Base-by-base conservation (phyloP, 2,888 invertebrate genomes). In the Gymnocheta viridis region DNA sequence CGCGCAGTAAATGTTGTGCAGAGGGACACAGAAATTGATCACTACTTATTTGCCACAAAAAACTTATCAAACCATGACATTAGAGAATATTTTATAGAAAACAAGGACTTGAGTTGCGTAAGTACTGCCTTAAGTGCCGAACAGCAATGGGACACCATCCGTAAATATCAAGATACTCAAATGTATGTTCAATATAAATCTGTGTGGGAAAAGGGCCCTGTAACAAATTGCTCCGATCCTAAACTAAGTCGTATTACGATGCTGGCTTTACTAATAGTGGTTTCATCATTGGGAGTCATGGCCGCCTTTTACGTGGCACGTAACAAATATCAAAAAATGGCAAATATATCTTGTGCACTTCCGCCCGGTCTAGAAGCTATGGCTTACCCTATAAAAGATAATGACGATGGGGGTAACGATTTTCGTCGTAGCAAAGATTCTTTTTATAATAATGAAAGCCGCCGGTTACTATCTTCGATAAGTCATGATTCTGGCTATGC, bases 1-100 rank as follows among this genome's bases (percentile, higher is more conserved):
- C 86, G 89, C 19, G 89, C 89, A 32, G 89, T 90, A 2, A 90
- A 89, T 85, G 85, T 87, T 7, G 88, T 86, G 4, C 67, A 72
- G 9, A 85, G 73, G 9, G 62, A 47, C 6, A 85, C 76, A 27
- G 87, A 88, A 86, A 81, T 86, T 14, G 87, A 88, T 82, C 83
- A 85, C 6, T 79, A 87, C 38, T 83, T 87, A 27, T 85, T 86
- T 67, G 82, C 85, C 1, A 85, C 84, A 49, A 82, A 85, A 38
- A 85, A 85, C 41, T 14, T 70, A 22, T 70, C 83, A 10, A 69
- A 69, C 22, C 49, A 70, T 44, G 69, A 84, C 22, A 5, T n/a
- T 17, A 49, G 62, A 7, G 64, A 32, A 5, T 64, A 82, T 49
- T 73, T 81, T 62, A 12, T 17, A 2, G 76, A 60, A 24, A 82